Conservation (phyloP, 1,140 invertebrate species). For the Drosophila rufa region DNA sequence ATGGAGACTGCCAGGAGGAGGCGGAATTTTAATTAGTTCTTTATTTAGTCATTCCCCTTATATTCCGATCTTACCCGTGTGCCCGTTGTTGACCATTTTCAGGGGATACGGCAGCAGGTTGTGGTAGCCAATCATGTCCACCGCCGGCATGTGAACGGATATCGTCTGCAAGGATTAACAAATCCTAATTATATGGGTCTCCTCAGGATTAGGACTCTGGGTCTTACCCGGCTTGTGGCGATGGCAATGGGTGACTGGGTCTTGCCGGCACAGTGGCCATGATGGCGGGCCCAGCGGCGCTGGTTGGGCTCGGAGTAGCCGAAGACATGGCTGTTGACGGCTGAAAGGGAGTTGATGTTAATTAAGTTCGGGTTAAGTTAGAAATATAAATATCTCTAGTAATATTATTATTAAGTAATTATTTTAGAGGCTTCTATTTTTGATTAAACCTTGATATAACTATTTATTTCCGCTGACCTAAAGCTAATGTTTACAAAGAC, state of each 20-base stretch:
- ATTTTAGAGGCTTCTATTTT: background rate
- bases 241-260: slow-evolving; percentile 89
- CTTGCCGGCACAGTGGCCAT: slow-evolving; percentile 87
- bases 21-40: slow-evolving; percentile 21
- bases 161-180: slow-evolving; percentile 85
- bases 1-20: slow-evolving; percentile 85
- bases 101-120: slow-evolving; percentile 88
- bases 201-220: no score
- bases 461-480: background rate
- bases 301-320: slow-evolving; percentile 88
- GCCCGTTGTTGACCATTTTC: slow-evolving; percentile 88
- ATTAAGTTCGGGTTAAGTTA: background rate
- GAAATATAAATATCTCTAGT: background rate
- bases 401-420: no score
- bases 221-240: slow-evolving; percentile 85
- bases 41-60: background rate
- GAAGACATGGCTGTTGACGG: slow-evolving; percentile 83
- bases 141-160: slow-evolving; percentile 88
- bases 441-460: background rate
- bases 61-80: slow-evolving; percentile 87
- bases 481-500: background rate
- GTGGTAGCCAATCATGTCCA: slow-evolving; percentile 90
- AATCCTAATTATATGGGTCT: background rate
- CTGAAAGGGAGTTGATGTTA: slow-evolving; percentile 20
- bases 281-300: slow-evolving; percentile 87